Percentiles rank a stretch among this genome's conserved stretches.
Evolutionary conservation across 2,888 invertebrate species (phyloP).

Genomic region (Brachyptera putata): DNA sequence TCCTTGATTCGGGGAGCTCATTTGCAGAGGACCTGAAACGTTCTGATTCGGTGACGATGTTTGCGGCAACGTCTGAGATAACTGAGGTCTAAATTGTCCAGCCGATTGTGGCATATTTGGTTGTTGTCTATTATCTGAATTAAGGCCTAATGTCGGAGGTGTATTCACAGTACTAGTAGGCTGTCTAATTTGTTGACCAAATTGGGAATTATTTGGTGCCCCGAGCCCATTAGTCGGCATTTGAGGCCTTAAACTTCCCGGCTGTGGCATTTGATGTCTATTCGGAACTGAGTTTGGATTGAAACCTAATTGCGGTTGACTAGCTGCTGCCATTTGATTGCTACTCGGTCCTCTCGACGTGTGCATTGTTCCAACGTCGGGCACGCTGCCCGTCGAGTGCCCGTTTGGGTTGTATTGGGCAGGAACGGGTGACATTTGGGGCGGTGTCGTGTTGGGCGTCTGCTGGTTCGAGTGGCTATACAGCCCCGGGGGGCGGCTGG

Average conservation of each 20-base stretch:
- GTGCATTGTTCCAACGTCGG: background rate
- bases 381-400: background rate
- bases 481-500: constrained; percentile 39
- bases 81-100: constrained; percentile 16
- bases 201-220: background rate
- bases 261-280: no score
- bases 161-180: background rate
- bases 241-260: no score
- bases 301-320: no score
- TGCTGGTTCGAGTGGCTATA: constrained; percentile 29
- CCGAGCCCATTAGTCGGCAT: no score
- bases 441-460: constrained; percentile 21
- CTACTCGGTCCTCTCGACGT: background rate
- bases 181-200: background rate
- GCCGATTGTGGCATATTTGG: constrained; percentile 19
- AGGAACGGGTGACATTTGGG: constrained; percentile 23
- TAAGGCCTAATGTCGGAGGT: no score
- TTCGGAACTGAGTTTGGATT: no score
- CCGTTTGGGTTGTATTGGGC: constrained; percentile 21
- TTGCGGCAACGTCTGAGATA: constrained; percentile 11
- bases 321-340: background rate
- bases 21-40: no score
- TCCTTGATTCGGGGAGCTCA: no score
- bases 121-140: no score
- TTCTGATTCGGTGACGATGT: no score